Evolutionary conservation across 2,888 invertebrate species (phyloP).

Genomic region (Carterocephalus palaemon): DNA sequence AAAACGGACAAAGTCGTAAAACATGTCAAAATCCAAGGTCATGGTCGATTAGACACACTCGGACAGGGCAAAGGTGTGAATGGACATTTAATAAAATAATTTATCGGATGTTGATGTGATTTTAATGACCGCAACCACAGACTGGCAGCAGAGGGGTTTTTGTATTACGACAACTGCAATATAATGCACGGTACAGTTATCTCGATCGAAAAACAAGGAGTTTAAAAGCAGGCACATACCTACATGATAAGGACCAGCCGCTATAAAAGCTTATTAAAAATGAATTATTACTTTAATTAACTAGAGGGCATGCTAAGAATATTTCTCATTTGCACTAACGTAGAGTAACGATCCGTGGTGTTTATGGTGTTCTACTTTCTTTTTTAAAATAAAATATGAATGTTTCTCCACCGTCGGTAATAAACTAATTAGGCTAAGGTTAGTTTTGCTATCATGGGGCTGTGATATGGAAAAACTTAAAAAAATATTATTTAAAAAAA

Average conservation of each 20-base stretch:
- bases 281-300: slow-evolving; percentile 17
- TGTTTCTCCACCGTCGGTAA: too few species aligned
- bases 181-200: slow-evolving; percentile 36
- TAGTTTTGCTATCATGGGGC: too few species aligned
- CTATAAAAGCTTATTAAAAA: slow-evolving; percentile 12
- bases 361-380: too few species aligned
- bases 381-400: too few species aligned
- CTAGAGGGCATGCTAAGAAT: slow-evolving; percentile 1
- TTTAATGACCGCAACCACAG: slow-evolving; percentile 59
- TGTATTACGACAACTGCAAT: slow-evolving; percentile 32
- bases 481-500: too few species aligned
- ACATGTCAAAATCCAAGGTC: slow-evolving; percentile 38
- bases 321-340: background rate
- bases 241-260: slow-evolving; percentile 12
- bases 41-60: slow-evolving; percentile 53
- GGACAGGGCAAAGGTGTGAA: slow-evolving; percentile 65
- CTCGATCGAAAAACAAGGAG: slow-evolving; percentile 31
- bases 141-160: slow-evolving; percentile 34
- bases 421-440: too few species aligned
- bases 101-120: slow-evolving; percentile 66
- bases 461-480: too few species aligned
- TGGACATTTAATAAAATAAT: slow-evolving; percentile 74
- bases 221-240: slow-evolving; percentile 14
- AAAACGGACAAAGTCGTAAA: slow-evolving; percentile 35
- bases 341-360: too few species aligned